phyloP scores from a whole-genome alignment of 2,113 vertebrate genomes.

The Corynorhinus townsendii region DNA sequence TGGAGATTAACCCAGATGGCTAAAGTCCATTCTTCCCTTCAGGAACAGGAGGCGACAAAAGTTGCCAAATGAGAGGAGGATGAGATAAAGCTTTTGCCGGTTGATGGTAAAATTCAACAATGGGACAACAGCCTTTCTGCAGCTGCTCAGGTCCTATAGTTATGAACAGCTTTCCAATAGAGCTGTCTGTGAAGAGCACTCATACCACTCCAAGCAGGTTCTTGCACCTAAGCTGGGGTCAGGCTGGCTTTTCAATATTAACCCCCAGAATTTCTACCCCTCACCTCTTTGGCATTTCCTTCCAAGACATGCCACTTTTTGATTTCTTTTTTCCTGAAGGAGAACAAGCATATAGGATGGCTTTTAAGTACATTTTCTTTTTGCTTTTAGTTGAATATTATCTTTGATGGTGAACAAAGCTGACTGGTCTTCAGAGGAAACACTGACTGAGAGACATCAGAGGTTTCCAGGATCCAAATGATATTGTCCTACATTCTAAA shows the following conservation, averaged over 20 bases:
- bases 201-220: slow-evolving; percentile 47
- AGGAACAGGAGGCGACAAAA: slow-evolving; percentile 56
- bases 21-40: background rate
- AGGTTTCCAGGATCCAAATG: background rate
- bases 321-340: background rate
- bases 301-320: background rate
- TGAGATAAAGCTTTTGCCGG: slow-evolving; percentile 65
- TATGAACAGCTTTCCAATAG: slow-evolving; percentile 70
- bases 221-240: slow-evolving; percentile 47
- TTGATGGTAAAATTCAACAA: slow-evolving; percentile 69
- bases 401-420: background rate
- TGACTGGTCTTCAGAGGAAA: background rate
- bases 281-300: background rate
- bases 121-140: slow-evolving; percentile 71
- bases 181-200: slow-evolving; percentile 62
- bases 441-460: background rate
- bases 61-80: slow-evolving; percentile 62
- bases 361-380: background rate
- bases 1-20: background rate
- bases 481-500: background rate
- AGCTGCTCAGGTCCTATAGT: slow-evolving; percentile 71
- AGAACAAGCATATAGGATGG: background rate
- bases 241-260: slow-evolving; percentile 63
- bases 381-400: background rate
- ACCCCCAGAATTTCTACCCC: background rate